Percentiles rank a stretch among this genome's conserved stretches.
These are phyloP conservation scores for Enteromius afrohamiltoni DNA, from an alignment of 2,797 vertebrate genomes.

Conservation along the genomic window DNA sequence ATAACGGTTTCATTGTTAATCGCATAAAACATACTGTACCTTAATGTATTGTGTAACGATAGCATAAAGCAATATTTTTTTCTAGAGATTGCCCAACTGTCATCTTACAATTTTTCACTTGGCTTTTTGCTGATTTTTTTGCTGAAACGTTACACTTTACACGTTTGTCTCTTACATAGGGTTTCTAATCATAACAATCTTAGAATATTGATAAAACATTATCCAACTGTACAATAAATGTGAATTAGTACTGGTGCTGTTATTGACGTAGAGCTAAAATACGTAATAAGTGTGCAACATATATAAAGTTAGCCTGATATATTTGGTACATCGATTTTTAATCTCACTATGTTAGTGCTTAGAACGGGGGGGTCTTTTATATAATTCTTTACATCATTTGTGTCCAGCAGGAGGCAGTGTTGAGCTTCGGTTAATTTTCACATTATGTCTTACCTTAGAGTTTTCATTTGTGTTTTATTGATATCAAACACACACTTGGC, in stretches of 20 bases:
- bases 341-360: background rate
- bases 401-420: constrained; percentile 60
- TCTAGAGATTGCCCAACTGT: background rate
- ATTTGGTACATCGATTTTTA: background rate
- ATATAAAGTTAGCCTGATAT: background rate
- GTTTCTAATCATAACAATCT: background rate
- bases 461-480: background rate
- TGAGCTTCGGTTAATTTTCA: constrained; percentile 22
- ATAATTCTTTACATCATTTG: background rate
- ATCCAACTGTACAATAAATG: background rate
- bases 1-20: background rate
- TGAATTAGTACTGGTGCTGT: background rate
- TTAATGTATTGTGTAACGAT: background rate
- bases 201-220: background rate
- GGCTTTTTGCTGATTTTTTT: background rate
- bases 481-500: background rate
- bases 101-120: background rate
- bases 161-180: background rate
- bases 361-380: background rate
- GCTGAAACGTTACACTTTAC: background rate
- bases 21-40: background rate
- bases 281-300: background rate
- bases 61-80: background rate
- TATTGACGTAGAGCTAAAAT: background rate
- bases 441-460: background rate